A percentile compares a stretch with the other conserved stretches of the same genome.
These are phyloP conservation scores for Polymixis flavicincta DNA, from an alignment of 2,888 invertebrate species.

Conservation along the genomic window DNA sequence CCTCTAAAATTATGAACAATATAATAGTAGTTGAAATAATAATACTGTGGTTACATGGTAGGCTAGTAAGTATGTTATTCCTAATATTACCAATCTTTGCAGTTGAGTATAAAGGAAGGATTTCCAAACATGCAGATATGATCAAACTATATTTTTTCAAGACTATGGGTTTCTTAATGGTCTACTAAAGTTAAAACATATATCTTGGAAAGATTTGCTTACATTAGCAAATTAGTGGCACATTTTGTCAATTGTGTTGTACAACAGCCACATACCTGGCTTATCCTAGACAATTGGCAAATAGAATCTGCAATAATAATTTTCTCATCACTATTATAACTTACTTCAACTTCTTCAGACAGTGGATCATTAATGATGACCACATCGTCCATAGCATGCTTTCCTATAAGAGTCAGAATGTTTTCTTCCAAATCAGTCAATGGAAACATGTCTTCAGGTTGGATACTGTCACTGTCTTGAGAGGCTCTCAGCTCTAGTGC, in stretches of 20 bases:
- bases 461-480: constrained; percentile 68
- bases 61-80: neutral
- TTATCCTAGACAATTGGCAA: neutral
- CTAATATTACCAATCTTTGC: too few species aligned
- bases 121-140: neutral
- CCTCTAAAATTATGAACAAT: constrained; percentile 62
- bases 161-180: too few species aligned
- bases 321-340: constrained; percentile 7
- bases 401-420: constrained; percentile 78
- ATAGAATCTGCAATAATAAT: neutral
- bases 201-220: neutral
- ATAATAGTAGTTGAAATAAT: neutral
- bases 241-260: neutral
- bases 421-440: constrained; percentile 76
- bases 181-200: too few species aligned
- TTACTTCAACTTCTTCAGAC: constrained; percentile 71
- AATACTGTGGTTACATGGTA: neutral
- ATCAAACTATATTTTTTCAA: neutral
- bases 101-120: neutral
- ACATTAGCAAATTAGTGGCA: neutral
- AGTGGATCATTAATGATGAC: constrained; percentile 78
- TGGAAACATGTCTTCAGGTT: constrained; percentile 72
- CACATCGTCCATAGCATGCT: constrained; percentile 72
- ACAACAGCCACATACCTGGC: neutral
- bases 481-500: constrained; percentile 78